These are phyloP conservation scores for Nycteola revayana DNA, from an alignment of 2,888 invertebrate genomes.

Conservation along the genomic window DNA sequence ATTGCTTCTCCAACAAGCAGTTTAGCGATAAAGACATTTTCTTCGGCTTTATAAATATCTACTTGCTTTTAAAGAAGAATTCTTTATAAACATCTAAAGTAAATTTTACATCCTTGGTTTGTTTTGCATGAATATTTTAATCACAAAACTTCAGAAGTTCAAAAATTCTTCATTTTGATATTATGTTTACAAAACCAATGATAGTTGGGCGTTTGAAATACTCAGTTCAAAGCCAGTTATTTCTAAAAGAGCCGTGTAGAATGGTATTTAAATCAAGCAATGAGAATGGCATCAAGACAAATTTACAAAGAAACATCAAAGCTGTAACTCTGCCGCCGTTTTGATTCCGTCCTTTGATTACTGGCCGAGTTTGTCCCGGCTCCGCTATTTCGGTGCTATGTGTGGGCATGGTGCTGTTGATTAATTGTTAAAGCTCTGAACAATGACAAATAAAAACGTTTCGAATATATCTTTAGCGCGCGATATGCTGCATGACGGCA, in stretches of 20 bases:
- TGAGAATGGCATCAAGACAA: constrained; percentile 49
- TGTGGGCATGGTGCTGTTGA: constrained; percentile 26
- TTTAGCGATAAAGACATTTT: constrained; percentile 52
- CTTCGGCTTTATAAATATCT: constrained; percentile 52
- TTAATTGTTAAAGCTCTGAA: constrained; percentile 25
- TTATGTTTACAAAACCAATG: constrained; percentile 24
- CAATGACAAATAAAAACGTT: constrained; percentile 24
- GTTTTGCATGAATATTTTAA: constrained; percentile 23
- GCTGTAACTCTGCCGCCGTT: constrained; percentile 52
- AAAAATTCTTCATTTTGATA: constrained; percentile 18
- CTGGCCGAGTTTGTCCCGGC: constrained; percentile 47
- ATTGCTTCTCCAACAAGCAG: constrained; percentile 55
- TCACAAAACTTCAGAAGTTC: constrained; percentile 21
- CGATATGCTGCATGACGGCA: not conserved
- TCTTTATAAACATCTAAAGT: constrained; percentile 40
- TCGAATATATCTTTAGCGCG: constrained; percentile 9
- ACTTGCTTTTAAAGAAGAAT: constrained; percentile 52
- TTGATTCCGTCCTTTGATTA: constrained; percentile 73
- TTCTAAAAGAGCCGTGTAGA: constrained; percentile 28
- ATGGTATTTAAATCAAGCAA: constrained; percentile 42
- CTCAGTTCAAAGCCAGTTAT: constrained; percentile 31
- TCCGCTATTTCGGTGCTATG: constrained; percentile 58
- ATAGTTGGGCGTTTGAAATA: constrained; percentile 30
- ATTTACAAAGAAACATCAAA: constrained; percentile 70
- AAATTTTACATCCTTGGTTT: constrained; percentile 24